Evolutionary conservation across 2,888 invertebrate genomes (phyloP).

Genomic region (Elegia similella): DNA sequence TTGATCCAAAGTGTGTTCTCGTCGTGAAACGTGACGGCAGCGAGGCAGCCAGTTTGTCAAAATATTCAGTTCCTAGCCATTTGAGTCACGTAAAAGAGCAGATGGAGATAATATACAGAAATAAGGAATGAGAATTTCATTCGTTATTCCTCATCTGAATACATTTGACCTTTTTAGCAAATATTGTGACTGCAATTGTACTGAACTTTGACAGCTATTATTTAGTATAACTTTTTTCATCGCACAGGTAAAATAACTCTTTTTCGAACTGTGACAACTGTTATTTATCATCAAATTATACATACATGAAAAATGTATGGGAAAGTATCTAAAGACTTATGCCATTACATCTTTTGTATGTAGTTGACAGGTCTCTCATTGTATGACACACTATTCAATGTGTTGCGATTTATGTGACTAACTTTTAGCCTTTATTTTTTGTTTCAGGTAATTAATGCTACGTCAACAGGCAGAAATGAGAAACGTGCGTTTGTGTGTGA

Average conservation of each 20-base stretch:
- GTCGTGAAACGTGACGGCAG: constrained; percentile 39
- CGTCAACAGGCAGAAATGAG: constrained; percentile 27
- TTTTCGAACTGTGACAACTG: background rate
- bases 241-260: background rate
- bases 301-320: background rate
- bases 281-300: background rate
- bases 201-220: background rate
- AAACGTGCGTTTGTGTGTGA: constrained; percentile 24
- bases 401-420: constrained; percentile 9
- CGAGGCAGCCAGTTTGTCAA: constrained; percentile 36
- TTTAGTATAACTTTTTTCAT: background rate
- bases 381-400: background rate
- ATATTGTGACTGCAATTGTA: background rate
- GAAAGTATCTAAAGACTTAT: background rate
- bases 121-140: constrained; percentile 7
- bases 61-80: constrained; percentile 41
- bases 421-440: constrained; percentile 29
- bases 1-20: constrained; percentile 41
- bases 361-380: background rate
- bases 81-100: constrained; percentile 38
- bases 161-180: background rate
- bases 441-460: constrained; percentile 47
- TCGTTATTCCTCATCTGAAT: constrained; percentile 2
- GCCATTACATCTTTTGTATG: background rate
- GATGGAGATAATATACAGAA: constrained; percentile 32